Percentiles rank a stretch among this genome's conserved stretches.
These are phyloP conservation scores for Coremacera marginata DNA, from an alignment of 2,888 invertebrate genomes.

Conservation along the genomic window DNA sequence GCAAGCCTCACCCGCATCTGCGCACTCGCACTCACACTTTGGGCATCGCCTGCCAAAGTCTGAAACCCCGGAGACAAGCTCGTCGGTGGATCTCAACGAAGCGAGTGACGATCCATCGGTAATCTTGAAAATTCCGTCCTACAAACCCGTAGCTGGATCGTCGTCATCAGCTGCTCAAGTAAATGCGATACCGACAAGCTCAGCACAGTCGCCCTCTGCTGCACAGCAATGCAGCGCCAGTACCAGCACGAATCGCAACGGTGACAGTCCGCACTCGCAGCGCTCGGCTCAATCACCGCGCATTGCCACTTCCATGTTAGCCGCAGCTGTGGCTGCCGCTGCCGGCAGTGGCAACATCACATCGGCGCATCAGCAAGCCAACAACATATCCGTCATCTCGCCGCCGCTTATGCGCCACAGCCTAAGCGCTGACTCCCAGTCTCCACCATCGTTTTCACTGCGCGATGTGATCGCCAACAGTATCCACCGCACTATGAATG, in stretches of 20 bases:
- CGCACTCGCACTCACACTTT: constrained; percentile 47
- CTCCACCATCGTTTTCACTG: constrained; percentile 76
- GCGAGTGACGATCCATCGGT: constrained; percentile 76
- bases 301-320: constrained; percentile 51
- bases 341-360: constrained; percentile 52
- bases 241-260: constrained; percentile 67
- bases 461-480: constrained; percentile 93
- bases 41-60: constrained; percentile 66
- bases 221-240: constrained; percentile 50
- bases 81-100: constrained; percentile 66
- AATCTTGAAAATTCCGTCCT: constrained; percentile 94
- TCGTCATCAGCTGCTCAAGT: constrained; percentile 52
- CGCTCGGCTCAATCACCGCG: constrained; percentile 62
- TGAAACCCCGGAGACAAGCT: constrained; percentile 71
- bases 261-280: constrained; percentile 69
- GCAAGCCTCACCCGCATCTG: constrained; percentile 59
- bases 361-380: constrained; percentile 42
- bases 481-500: constrained; percentile 82
- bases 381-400: constrained; percentile 68
- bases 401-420: constrained; percentile 67
- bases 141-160: constrained; percentile 75
- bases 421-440: constrained; percentile 70
- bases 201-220: constrained; percentile 53
- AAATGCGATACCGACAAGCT: constrained; percentile 52
- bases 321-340: constrained; percentile 59